phyloP scores from a whole-genome alignment of 1,140 invertebrate genomes.

The Steinernema feltiae region DNA sequence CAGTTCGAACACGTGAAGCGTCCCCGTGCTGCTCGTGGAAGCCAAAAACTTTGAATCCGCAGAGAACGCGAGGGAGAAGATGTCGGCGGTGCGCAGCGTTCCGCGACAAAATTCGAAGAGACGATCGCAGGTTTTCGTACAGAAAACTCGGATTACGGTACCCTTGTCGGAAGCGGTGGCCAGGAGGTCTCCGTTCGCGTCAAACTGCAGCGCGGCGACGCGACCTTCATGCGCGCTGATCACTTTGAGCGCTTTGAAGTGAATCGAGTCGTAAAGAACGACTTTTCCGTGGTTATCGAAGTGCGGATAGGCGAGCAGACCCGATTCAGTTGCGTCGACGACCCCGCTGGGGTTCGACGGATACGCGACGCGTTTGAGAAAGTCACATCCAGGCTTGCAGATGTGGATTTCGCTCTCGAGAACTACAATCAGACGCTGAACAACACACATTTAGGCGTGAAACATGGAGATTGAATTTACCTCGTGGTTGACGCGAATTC shows the following conservation, averaged over 20 bases:
- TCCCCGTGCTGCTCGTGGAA: slow-evolving; percentile 93
- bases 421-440: slow-evolving; percentile 86
- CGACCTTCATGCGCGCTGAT: slow-evolving; percentile 86
- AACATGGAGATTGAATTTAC: neutral
- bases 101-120: slow-evolving; percentile 91
- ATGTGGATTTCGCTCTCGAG: slow-evolving; percentile 97
- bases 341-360: slow-evolving; percentile 86
- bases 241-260: slow-evolving; percentile 63
- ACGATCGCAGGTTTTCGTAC: slow-evolving; percentile 76
- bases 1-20: slow-evolving; percentile 91
- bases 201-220: slow-evolving; percentile 87
- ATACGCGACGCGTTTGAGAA: slow-evolving; percentile 94
- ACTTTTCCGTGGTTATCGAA: slow-evolving; percentile 62
- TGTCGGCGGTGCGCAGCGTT: slow-evolving; percentile 74
- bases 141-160: slow-evolving; percentile 91
- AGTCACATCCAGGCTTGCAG: slow-evolving; percentile 87
- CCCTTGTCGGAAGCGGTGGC: slow-evolving; percentile 90
- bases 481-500: neutral
- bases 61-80: slow-evolving; percentile 86
- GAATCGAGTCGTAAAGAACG: slow-evolving; percentile 93
- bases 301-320: slow-evolving; percentile 91
- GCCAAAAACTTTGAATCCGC: slow-evolving; percentile 79
- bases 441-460: slow-evolving; percentile 38
- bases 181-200: slow-evolving; percentile 64
- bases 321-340: slow-evolving; percentile 72